These are phyloP conservation scores for Scytalopus superciliaris DNA, from an alignment of 2,113 vertebrate genomes.

Conservation along the genomic window DNA sequence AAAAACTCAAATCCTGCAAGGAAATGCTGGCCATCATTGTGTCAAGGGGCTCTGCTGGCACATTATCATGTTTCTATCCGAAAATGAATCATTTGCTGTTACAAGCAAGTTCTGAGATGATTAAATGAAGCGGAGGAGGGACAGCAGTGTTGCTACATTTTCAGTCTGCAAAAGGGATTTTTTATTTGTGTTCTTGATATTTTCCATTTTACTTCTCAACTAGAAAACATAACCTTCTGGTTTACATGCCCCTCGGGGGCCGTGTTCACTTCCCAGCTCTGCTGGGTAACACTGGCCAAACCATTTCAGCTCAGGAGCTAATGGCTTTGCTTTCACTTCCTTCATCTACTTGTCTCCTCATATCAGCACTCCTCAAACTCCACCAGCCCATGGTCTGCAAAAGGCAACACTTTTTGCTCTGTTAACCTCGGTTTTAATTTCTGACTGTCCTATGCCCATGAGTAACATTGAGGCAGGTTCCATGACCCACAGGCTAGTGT, in stretches of 20 bases:
- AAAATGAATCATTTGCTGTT: constrained; percentile 15
- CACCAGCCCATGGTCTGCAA: neutral
- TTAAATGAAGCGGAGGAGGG: neutral
- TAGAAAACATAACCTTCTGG: neutral
- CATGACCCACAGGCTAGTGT: fast-evolving
- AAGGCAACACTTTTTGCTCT: neutral
- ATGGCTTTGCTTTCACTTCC: neutral
- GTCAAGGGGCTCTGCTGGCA: neutral
- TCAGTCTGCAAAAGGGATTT: neutral
- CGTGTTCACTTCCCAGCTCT: neutral
- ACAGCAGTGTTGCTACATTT: neutral
- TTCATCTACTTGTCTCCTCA: neutral
- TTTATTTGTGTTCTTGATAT: neutral
- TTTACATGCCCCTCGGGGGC: neutral
- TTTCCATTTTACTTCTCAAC: neutral
- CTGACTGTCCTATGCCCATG: neutral
- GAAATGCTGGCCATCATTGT: neutral
- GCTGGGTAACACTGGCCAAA: neutral
- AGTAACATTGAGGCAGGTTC: neutral
- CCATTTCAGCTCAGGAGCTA: neutral
- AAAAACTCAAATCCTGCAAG: neutral
- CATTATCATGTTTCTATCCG: neutral
- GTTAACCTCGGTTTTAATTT: neutral
- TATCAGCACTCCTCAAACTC: neutral
- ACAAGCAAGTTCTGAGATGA: neutral